Evolutionary conservation across 2,888 invertebrate species (phyloP).

Genomic region (Cataglyphis altisquamis): DNA sequence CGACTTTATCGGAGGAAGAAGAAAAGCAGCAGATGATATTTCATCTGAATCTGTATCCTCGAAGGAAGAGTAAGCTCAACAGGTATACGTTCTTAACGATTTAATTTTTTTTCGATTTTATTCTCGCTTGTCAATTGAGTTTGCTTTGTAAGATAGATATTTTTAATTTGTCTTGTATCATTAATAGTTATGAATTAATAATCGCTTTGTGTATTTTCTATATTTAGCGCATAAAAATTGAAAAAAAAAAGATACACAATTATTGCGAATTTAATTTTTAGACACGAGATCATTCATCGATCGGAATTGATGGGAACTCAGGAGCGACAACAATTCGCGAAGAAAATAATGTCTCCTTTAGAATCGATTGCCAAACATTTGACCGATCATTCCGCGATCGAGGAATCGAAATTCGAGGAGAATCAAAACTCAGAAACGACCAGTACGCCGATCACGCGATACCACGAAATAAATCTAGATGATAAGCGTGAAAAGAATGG

Average conservation of each 20-base stretch:
- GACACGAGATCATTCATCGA: conserved; percentile 79
- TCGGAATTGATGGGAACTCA: conserved; percentile 74
- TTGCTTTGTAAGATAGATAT: not conserved
- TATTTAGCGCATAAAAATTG: not conserved
- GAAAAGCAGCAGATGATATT: conserved; percentile 89
- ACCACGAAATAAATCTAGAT: conserved; percentile 72
- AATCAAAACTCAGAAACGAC: conserved; percentile 55
- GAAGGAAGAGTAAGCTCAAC: conserved; percentile 84
- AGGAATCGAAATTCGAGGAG: conserved; percentile 70
- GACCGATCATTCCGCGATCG: conserved; percentile 77
- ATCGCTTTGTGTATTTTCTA: not conserved
- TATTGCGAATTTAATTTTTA: conserved; percentile 60
- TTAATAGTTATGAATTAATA: not conserved
- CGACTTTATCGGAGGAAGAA: conserved; percentile 75
- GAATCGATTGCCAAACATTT: conserved; percentile 81
- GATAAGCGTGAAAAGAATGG: conserved; percentile 43
- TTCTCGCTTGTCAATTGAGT: not conserved
- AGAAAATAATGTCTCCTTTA: conserved; percentile 79
- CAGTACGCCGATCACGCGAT: conserved; percentile 62
- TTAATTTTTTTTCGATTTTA: not conserved
- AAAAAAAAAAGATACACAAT: not conserved
- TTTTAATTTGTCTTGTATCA: not conserved
- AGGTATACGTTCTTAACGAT: conserved; percentile 73
- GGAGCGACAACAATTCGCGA: conserved; percentile 75
- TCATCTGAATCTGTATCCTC: conserved; percentile 89